Evolutionary conservation across 2,888 invertebrate genomes (phyloP).

Genomic region (Augochlorella aurata): DNA sequence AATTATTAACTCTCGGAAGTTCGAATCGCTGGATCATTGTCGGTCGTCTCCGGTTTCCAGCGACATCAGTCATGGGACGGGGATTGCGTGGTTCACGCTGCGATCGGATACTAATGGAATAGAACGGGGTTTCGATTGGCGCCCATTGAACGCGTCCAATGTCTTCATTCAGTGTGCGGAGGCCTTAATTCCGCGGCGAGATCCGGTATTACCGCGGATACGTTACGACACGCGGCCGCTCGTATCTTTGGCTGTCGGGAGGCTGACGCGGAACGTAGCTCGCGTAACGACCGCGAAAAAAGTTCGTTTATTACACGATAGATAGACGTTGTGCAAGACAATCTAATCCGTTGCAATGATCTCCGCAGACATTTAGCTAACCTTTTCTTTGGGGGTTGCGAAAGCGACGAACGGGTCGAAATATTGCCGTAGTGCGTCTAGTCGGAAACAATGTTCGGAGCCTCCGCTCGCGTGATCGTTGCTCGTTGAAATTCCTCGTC

Average conservation of each 20-base stretch:
- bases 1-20: neutral
- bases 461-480: neutral
- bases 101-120: neutral
- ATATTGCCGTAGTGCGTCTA: conserved; percentile 17
- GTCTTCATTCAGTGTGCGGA: conserved; percentile 33
- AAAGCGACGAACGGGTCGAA: conserved; percentile 33
- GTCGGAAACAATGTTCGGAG: conserved; percentile 8
- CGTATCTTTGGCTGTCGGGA: conserved; percentile 50
- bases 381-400: conserved; percentile 51
- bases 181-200: conserved; percentile 51
- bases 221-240: conserved; percentile 52
- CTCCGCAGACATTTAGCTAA: conserved; percentile 58
- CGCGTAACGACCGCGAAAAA: conserved; percentile 45
- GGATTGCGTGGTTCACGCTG: neutral
- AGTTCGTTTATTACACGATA: conserved; percentile 56
- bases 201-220: conserved; percentile 63
- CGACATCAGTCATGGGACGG: neutral
- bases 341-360: conserved; percentile 56
- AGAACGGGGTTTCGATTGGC: neutral
- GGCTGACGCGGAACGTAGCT: conserved; percentile 32
- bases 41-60: neutral
- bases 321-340: conserved; percentile 48
- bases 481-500: neutral
- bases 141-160: neutral
- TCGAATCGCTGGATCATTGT: neutral